Evolutionary conservation across 2,113 vertebrate genomes (phyloP).

Genomic region (Aleadryas rufinucha): DNA sequence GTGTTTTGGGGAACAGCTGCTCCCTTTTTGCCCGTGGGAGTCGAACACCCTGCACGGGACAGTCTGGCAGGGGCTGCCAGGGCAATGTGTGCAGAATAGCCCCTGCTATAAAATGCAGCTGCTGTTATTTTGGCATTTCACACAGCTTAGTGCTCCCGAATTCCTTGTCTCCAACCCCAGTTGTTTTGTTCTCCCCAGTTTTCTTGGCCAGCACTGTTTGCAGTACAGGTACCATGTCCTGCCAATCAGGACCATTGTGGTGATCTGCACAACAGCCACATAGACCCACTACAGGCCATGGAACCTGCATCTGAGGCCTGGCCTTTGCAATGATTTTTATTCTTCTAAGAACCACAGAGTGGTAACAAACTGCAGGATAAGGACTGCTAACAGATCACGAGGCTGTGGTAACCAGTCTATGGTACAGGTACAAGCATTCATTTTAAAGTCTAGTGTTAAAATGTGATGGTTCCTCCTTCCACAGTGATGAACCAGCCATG

Average conservation of each 20-base stretch:
- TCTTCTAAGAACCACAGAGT: neutral
- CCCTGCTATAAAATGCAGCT: neutral
- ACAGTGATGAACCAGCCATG: neutral
- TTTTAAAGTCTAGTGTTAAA: neutral
- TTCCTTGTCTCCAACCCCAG: neutral
- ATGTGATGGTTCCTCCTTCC: neutral
- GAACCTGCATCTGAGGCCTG: neutral
- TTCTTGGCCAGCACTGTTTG: neutral
- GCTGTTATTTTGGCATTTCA: neutral
- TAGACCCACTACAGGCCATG: rapidly evolving
- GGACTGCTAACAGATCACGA: neutral
- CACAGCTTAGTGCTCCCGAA: neutral
- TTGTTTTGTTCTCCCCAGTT: neutral
- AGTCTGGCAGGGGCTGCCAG: neutral
- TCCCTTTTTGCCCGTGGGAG: neutral
- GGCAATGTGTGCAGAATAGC: neutral
- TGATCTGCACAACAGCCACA: neutral
- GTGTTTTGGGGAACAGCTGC: neutral
- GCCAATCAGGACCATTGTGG: neutral
- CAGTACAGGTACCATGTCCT: rapidly evolving
- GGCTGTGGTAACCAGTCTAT: neutral
- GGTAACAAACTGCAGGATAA: neutral
- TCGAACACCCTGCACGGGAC: neutral
- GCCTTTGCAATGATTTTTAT: neutral
- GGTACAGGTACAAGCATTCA: neutral